Evolutionary conservation across 2,888 invertebrate genomes (phyloP).

Genomic region (Lordiphosa fenestrarum): DNA sequence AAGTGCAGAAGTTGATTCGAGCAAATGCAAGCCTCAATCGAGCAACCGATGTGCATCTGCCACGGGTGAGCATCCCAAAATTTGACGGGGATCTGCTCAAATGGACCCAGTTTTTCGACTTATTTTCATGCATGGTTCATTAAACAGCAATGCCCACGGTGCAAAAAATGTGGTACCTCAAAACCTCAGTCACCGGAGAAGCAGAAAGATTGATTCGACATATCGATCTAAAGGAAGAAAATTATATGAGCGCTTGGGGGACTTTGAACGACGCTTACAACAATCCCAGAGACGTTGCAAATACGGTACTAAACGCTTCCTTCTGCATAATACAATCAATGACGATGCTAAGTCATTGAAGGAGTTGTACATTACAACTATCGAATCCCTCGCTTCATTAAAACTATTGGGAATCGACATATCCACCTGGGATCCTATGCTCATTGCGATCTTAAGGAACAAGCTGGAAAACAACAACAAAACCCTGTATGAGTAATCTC

Average conservation of each 20-base stretch:
- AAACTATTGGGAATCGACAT: background rate
- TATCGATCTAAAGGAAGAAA: background rate
- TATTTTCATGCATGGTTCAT: too few species aligned
- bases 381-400: background rate
- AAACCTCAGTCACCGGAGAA: too few species aligned
- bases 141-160: too few species aligned
- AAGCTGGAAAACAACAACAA: background rate
- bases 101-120: too few species aligned
- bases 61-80: too few species aligned
- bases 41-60: too few species aligned
- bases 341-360: background rate
- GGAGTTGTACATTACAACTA: background rate
- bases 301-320: background rate
- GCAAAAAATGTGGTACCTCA: too few species aligned
- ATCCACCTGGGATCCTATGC: background rate
- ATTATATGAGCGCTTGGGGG: background rate
- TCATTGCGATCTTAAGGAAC: background rate
- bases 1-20: too few species aligned
- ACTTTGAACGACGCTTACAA: background rate
- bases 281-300: background rate
- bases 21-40: too few species aligned
- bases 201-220: constrained; percentile 4
- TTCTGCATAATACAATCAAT: background rate
- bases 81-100: too few species aligned
- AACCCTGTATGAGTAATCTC: background rate